Evolutionary conservation across 2,888 invertebrate genomes (phyloP).

Genomic region (Cryptocheilus praepositus): DNA sequence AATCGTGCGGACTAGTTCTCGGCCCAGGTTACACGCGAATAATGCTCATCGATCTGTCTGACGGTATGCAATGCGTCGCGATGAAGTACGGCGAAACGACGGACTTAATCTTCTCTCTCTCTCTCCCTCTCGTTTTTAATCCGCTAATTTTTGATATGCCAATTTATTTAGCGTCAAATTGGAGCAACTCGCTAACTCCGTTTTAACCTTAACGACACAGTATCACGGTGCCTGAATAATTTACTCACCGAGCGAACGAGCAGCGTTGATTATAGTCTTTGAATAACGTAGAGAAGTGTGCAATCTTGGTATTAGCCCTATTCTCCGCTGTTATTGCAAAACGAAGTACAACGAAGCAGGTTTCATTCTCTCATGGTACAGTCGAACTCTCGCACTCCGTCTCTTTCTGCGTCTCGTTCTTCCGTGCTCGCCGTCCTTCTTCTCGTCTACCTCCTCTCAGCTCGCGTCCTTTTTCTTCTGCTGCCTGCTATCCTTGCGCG

Average conservation of each 20-base stretch:
- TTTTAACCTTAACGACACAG: slow-evolving; percentile 30
- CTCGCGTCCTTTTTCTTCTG: neutral
- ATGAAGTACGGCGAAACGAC: too few relatives aligned
- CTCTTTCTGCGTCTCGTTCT: neutral
- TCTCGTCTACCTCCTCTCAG: neutral
- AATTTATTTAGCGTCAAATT: slow-evolving; percentile 18
- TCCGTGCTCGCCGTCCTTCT: slow-evolving; percentile 4
- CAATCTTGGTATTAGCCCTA: slow-evolving; percentile 37
- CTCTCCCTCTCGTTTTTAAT: too few relatives aligned
- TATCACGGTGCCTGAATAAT: slow-evolving; percentile 31
- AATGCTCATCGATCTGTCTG: too few relatives aligned
- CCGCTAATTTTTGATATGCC: neutral
- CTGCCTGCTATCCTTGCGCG: too few relatives aligned
- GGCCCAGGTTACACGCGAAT: too few relatives aligned
- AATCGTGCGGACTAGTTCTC: too few relatives aligned
- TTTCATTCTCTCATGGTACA: slow-evolving; percentile 20
- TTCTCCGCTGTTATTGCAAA: slow-evolving; percentile 23
- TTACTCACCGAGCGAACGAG: slow-evolving; percentile 36
- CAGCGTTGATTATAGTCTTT: slow-evolving; percentile 38
- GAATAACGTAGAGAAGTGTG: slow-evolving; percentile 37
- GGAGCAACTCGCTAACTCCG: slow-evolving; percentile 29
- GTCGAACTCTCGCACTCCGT: neutral
- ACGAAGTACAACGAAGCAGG: slow-evolving; percentile 22
- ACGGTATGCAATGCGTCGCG: too few relatives aligned
- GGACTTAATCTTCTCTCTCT: too few relatives aligned